phyloP scores from a whole-genome alignment of 2,113 vertebrate species.

The Oreocharis arfaki region DNA sequence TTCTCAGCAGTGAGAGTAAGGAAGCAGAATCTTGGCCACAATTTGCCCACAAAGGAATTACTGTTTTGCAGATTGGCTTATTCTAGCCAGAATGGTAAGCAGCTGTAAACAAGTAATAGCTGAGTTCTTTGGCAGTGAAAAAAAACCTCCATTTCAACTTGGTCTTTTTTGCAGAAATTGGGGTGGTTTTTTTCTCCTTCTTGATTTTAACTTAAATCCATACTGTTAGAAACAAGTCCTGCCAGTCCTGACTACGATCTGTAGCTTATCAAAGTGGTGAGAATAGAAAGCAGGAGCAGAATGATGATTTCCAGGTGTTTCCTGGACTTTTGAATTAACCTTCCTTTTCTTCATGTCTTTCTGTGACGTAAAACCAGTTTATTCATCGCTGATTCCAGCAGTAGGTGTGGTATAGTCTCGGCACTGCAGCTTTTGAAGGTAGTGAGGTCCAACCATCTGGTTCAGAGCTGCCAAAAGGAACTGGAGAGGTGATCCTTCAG shows the following conservation, averaged over 20 bases:
- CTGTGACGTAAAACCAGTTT: neutral
- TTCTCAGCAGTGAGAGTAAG: neutral
- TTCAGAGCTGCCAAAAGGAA: neutral
- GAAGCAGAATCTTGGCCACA: neutral
- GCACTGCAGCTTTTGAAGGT: neutral
- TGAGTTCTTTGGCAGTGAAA: neutral
- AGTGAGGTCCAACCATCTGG: neutral
- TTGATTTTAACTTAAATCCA: neutral
- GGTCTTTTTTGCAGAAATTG: neutral
- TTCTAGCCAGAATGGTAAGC: neutral
- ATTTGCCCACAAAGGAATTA: neutral
- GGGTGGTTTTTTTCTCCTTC: accelerated
- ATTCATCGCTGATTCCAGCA: neutral
- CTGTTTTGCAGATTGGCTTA: neutral
- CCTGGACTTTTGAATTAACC: neutral
- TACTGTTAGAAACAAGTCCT: neutral
- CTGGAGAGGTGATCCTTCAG: neutral
- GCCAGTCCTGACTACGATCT: neutral
- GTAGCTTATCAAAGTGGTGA: neutral
- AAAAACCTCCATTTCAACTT: neutral
- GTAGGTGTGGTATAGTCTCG: neutral
- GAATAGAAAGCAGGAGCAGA: neutral
- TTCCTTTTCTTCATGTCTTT: neutral
- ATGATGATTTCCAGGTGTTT: neutral
- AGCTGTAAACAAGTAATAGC: neutral